A percentile compares a stretch with the other conserved stretches of the same genome.
These are phyloP conservation scores for Acrobasis suavella DNA, from an alignment of 2,888 invertebrate genomes.

Conservation along the genomic window DNA sequence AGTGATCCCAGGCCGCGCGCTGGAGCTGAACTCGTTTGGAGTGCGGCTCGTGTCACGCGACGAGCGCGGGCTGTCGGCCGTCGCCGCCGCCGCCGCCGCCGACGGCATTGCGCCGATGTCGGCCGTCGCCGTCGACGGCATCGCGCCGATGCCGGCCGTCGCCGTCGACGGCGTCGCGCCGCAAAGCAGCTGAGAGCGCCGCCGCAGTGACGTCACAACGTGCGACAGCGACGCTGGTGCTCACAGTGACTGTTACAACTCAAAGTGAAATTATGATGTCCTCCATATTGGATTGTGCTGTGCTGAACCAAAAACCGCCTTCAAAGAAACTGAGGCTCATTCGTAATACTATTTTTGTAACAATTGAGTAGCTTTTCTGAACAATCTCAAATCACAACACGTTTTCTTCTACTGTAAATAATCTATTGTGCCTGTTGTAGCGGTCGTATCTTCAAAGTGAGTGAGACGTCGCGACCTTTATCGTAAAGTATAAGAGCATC, in stretches of 20 bases:
- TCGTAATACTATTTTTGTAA: not conserved
- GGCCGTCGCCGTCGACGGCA: conserved; percentile 29
- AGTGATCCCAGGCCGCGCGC: conserved; percentile 48
- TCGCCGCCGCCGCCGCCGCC: conserved; percentile 35
- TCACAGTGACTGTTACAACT: no score
- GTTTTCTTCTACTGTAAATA: not conserved
- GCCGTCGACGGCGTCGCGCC: not conserved
- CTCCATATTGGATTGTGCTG: no score
- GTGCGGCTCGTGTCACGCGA: conserved; percentile 49
- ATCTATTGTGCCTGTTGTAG: not conserved
- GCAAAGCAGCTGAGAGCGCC: not conserved
- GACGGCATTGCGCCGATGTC: conserved; percentile 11
- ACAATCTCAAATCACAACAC: not conserved
- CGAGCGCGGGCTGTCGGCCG: conserved; percentile 44
- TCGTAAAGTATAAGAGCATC: not conserved
- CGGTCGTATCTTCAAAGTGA: not conserved
- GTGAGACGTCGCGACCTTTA: not conserved
- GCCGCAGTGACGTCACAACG: not conserved
- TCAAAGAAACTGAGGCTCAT: not conserved
- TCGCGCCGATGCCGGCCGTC: conserved; percentile 5
- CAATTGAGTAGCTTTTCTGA: not conserved
- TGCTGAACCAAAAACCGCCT: no score
- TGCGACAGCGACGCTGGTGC: no score
- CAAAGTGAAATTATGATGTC: no score
- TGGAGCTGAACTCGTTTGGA: conserved; percentile 50